Conservation (phyloP, 2,797 vertebrate genomes). For the Spinibarbus caldwelli region DNA sequence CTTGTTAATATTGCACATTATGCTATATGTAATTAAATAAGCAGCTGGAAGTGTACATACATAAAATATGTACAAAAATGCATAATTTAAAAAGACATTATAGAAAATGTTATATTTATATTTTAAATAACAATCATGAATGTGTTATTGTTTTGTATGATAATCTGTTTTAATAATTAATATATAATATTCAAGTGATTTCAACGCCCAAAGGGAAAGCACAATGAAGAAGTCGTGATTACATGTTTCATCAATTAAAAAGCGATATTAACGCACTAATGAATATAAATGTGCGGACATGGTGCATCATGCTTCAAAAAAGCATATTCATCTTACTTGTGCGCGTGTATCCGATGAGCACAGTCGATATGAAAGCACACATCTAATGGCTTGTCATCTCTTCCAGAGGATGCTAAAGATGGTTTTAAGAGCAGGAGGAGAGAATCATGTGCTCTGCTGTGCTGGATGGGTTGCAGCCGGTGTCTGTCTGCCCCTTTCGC, state of each 20-base stretch:
- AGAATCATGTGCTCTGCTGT: conserved; percentile 64
- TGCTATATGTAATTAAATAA: neutral
- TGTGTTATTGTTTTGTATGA: neutral
- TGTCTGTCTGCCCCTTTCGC: conserved; percentile 71
- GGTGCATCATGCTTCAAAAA: neutral
- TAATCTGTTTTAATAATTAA: neutral
- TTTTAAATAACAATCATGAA: neutral
- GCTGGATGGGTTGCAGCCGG: conserved; percentile 70
- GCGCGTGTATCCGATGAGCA: conserved; percentile 16
- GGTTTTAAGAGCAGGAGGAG: conserved; percentile 52
- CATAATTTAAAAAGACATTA: neutral
- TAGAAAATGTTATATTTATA: neutral
- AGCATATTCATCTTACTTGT: conserved; percentile 31
- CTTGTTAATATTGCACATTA: neutral
- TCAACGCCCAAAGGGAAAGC: conserved; percentile 65
- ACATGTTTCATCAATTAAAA: neutral
- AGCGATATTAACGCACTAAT: too few relatives aligned
- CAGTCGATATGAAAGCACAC: conserved; percentile 9
- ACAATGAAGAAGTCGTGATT: conserved; percentile 55
- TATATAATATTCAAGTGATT: conserved; percentile 22
- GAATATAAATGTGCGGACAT: neutral
- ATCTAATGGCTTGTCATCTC: conserved; percentile 31
- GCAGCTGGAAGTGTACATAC: too few relatives aligned
- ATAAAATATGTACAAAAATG: neutral
- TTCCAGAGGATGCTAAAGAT: neutral